Base-by-base conservation (phyloP, 1,140 invertebrate species). In the Agrypnia vestita region DNA sequence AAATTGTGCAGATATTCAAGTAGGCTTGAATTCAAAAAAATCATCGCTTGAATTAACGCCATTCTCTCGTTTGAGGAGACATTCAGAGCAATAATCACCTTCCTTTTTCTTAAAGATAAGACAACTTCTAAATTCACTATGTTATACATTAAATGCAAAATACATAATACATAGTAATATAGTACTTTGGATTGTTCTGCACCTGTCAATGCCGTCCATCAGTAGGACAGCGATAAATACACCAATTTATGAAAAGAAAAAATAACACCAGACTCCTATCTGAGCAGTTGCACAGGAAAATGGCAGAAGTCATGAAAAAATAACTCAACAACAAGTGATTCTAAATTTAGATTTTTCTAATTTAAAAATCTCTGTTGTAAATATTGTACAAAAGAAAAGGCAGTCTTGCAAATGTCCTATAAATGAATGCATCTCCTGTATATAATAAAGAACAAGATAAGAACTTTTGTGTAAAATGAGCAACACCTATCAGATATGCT, bases 161-260 rank as follows among this genome's bases (percentile, higher is more conserved):
- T 21, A 19, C 55, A 59, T 35, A 35, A 35, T 35, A 35, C 25
- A 35, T 35, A 35, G 25, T 35, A 35, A 35, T 35, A 35, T 17
- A 56, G 55, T 59, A 19, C 55, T 59, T 59, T 59, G 55, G 55
- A 59, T 59, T 59, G 21, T 19, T 59, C 55, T 59, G 21, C 17
- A 21, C 10, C 55, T 59, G 25, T 35, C 25, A 35, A 35, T 35
- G 25, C 25, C 25, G 25, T 35, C 25, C 6, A 35, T 35, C 25
- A 35, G 6, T 35, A 3, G 25, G 25, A 7, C 9, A 19, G 12
- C 1, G 19, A 56, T 19, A 56, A 4, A 15, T 56, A n/a, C 53
- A 56, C 53, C 53, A 56, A 15, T 56, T 56, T 15, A 3, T 1
- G 53, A 35, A 35, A 35, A 35, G 25, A 35, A 35, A 35, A 35